Evolutionary conservation across 2,113 vertebrate species (phyloP).

Genomic region (Zosterops hypoxanthus): DNA sequence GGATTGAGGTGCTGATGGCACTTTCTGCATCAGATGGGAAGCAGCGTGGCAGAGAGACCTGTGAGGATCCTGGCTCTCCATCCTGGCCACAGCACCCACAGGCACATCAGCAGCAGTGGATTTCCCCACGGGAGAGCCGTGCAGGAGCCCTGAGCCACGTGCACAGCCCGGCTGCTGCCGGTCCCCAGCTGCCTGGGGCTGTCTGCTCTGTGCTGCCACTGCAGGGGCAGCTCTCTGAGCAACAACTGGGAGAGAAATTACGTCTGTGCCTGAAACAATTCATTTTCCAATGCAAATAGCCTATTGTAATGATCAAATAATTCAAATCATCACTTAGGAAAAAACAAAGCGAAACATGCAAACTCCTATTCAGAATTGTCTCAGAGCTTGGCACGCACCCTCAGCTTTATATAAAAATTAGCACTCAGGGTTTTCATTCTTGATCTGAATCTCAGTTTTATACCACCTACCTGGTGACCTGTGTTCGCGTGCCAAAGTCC

Average conservation of each 20-base stretch:
- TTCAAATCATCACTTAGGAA: background rate
- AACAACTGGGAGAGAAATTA: background rate
- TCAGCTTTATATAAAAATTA: background rate
- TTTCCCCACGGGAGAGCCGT: accelerated
- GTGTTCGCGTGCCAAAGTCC: conserved; percentile 88
- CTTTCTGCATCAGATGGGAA: background rate
- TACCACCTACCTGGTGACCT: conserved; percentile 89
- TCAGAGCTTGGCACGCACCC: background rate
- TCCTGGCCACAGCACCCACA: accelerated
- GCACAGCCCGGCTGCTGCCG: background rate
- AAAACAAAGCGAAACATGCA: background rate
- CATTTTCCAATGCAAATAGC: background rate
- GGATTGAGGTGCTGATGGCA: background rate
- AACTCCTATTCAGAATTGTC: background rate
- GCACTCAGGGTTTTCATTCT: background rate
- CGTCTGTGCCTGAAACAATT: background rate
- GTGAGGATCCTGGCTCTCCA: accelerated
- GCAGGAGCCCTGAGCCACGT: background rate
- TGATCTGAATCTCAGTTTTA: background rate
- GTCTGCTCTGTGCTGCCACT: background rate
- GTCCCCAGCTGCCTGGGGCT: background rate
- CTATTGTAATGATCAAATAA: conserved; percentile 4
- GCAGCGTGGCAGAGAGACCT: background rate
- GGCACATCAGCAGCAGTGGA: background rate
- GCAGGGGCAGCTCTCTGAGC: background rate